A percentile compares a stretch with the other conserved stretches of the same genome.
Conservation (phyloP, 2,797 vertebrate genomes). For the Anguilla megastoma region DNA sequence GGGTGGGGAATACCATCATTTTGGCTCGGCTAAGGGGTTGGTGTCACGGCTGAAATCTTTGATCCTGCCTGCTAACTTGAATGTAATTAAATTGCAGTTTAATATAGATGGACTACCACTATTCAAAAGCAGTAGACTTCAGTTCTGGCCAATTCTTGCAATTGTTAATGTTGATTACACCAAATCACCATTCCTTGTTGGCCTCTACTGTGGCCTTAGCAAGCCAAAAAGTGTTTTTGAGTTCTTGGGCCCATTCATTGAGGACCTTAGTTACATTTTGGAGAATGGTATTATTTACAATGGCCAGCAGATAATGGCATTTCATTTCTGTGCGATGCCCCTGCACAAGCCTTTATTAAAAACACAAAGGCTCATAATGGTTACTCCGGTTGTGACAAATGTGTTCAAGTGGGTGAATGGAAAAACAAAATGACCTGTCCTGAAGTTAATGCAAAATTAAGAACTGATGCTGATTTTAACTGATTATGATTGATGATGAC, state of each 20-base stretch:
- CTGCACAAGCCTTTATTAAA: slow-evolving; percentile 22
- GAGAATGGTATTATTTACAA: slow-evolving; percentile 13
- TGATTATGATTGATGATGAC: slow-evolving; percentile 36
- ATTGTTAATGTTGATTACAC: slow-evolving; percentile 24
- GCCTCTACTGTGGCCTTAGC: slow-evolving; percentile 26
- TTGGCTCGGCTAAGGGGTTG: too few species aligned
- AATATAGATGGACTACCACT: slow-evolving; percentile 22
- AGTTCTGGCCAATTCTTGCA: slow-evolving; percentile 25
- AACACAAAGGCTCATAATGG: slow-evolving; percentile 30
- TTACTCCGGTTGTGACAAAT: slow-evolving; percentile 35
- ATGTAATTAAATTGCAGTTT: neutral
- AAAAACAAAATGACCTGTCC: slow-evolving; percentile 38
- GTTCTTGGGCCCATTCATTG: slow-evolving; percentile 10
- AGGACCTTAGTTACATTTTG: neutral
- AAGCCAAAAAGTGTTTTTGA: slow-evolving; percentile 29
- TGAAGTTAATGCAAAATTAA: slow-evolving; percentile 24
- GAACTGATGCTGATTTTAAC: slow-evolving; percentile 29
- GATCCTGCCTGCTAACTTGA: too few species aligned
- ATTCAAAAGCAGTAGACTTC: slow-evolving; percentile 21
- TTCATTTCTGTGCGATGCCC: slow-evolving; percentile 31
- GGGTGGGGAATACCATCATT: too few species aligned
- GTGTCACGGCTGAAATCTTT: too few species aligned
- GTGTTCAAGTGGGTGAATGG: slow-evolving; percentile 39
- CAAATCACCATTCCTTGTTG: slow-evolving; percentile 29
- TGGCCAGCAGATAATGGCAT: neutral